Conservation (phyloP, 2,797 vertebrate genomes). For the Betta splendens region DNA sequence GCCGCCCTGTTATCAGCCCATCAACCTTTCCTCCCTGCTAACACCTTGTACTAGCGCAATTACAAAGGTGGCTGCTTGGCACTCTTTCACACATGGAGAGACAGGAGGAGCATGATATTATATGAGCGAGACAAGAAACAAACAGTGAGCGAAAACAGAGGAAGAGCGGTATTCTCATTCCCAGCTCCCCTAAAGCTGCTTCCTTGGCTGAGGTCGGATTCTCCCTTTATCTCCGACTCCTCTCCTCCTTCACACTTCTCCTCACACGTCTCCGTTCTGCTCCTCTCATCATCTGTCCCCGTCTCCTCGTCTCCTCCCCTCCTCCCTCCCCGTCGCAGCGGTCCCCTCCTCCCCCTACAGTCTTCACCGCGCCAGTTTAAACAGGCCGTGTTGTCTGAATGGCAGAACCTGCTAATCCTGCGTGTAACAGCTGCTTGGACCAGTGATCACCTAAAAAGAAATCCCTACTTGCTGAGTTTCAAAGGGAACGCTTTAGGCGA, state of each 20-base stretch:
- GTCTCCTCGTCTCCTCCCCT: conserved; percentile 18
- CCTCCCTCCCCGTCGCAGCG: too few relatives aligned
- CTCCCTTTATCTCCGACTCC: conserved; percentile 14
- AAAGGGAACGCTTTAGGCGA: conserved; percentile 65
- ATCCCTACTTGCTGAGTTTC: conserved; percentile 61
- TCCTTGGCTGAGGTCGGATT: conserved; percentile 31
- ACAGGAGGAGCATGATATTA: conserved; percentile 35
- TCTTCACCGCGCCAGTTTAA: conserved; percentile 60
- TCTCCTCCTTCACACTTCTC: conserved; percentile 44
- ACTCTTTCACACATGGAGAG: conserved; percentile 44
- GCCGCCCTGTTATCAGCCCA: conserved; percentile 65
- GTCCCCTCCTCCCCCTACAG: conserved; percentile 34
- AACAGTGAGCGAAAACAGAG: conserved; percentile 25
- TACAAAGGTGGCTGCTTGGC: conserved; percentile 60
- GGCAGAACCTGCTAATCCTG: conserved; percentile 72
- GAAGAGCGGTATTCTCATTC: conserved; percentile 42
- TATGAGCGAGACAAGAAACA: conserved; percentile 25
- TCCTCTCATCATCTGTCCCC: conserved; percentile 46
- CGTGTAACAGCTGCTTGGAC: conserved; percentile 72
- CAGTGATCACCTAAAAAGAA: conserved; percentile 74
- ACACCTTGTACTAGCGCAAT: conserved; percentile 60
- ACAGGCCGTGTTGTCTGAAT: conserved; percentile 64
- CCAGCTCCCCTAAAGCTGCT: conserved; percentile 45
- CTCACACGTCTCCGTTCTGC: conserved; percentile 47
- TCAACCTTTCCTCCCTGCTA: conserved; percentile 56